phyloP scores from a whole-genome alignment of 2,888 invertebrate species.

The Proisotoma minuta region DNA sequence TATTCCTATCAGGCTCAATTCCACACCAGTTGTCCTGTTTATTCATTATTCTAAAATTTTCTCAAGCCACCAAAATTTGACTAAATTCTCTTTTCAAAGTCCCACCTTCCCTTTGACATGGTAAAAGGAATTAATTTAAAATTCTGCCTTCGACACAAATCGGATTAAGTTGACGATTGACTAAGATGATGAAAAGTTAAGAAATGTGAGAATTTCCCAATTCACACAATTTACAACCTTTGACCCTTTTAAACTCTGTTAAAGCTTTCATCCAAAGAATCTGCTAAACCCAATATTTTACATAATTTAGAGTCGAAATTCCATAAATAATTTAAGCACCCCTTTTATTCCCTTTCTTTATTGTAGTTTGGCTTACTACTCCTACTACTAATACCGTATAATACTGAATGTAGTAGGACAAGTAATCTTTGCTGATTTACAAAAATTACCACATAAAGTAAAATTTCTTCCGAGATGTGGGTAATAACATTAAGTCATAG shows the following conservation, averaged over 20 bases:
- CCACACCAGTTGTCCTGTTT: too few relatives aligned
- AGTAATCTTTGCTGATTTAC: constrained; percentile 16
- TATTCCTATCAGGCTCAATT: too few relatives aligned
- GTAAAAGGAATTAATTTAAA: too few relatives aligned
- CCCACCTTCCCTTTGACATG: too few relatives aligned
- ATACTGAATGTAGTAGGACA: too few relatives aligned
- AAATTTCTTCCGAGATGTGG: neutral
- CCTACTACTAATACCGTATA: too few relatives aligned
- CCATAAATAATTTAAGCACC: constrained; percentile 4
- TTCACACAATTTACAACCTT: neutral
- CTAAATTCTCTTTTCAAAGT: too few relatives aligned
- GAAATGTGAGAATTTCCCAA: neutral
- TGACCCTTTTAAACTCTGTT: neutral
- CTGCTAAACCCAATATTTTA: neutral
- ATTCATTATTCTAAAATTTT: too few relatives aligned
- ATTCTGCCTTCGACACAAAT: too few relatives aligned
- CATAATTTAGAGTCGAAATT: neutral
- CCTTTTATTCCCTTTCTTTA: neutral
- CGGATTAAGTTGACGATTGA: too few relatives aligned
- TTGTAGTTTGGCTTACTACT: too few relatives aligned
- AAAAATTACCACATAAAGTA: constrained; percentile 15
- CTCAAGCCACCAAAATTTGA: too few relatives aligned
- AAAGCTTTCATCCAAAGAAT: neutral
- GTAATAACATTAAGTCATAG: constrained; percentile 18
- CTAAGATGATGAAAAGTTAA: neutral